Conservation (phyloP, 2,113 vertebrate genomes). For the Alethe diademata region DNA sequence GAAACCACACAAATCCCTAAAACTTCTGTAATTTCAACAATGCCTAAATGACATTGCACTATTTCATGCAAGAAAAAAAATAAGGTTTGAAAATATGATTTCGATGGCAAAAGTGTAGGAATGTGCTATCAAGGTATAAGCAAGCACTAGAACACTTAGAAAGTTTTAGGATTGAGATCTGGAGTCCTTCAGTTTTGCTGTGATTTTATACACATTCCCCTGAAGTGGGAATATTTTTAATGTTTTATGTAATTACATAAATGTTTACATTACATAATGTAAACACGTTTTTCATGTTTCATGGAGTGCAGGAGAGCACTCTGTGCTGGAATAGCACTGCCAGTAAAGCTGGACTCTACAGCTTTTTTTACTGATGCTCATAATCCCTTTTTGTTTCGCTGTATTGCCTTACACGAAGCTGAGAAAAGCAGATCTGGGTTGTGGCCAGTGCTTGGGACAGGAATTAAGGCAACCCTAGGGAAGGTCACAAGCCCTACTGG, state of each 20-base stretch:
- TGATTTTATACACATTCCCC: neutral
- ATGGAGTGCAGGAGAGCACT: neutral
- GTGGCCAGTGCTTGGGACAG: neutral
- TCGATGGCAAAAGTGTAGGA: neutral
- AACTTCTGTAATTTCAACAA: neutral
- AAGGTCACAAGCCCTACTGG: neutral
- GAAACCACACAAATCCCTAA: neutral
- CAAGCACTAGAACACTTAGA: neutral
- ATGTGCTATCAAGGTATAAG: too few relatives aligned
- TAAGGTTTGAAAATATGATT: neutral
- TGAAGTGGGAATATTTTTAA: neutral
- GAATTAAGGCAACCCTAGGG: neutral
- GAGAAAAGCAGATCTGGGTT: neutral
- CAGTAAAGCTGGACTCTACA: neutral
- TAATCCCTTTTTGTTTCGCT: neutral
- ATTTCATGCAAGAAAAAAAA: neutral
- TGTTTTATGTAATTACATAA: neutral
- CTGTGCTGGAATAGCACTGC: neutral
- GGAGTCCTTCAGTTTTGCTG: neutral
- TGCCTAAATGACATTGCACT: neutral
- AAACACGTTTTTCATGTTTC: too few relatives aligned
- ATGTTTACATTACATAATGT: too few relatives aligned
- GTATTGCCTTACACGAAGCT: fast-evolving
- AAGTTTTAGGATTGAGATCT: neutral
- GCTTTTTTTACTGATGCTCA: neutral